Evolutionary conservation across 2,797 vertebrate genomes (phyloP).

Genomic region (Sebastes iracundus): DNA sequence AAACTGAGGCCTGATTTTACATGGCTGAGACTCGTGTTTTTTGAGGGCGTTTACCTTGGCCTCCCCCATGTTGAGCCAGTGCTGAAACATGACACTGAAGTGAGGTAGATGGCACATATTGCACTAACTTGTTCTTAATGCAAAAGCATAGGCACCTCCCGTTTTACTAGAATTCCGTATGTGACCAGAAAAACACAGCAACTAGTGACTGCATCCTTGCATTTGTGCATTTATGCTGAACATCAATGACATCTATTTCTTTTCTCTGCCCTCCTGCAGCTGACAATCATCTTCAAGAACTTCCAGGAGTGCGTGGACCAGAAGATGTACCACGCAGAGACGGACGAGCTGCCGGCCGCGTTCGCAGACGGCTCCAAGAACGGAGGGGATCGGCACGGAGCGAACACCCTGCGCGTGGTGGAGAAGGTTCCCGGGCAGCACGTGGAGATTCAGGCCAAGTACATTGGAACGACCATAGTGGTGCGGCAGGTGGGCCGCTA

Average conservation of each 20-base stretch:
- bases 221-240: neutral
- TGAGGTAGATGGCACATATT: conserved; percentile 55
- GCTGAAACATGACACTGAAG: conserved; percentile 79
- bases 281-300: conserved; percentile 99
- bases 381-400: conserved; percentile 91
- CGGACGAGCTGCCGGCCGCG: conserved; percentile 92
- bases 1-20: conserved; percentile 84
- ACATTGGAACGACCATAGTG: conserved; percentile 97
- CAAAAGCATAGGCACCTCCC: conserved; percentile 40
- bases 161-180: neutral
- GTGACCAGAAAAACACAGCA: neutral
- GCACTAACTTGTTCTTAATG: conserved; percentile 59
- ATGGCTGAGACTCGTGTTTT: conserved; percentile 81
- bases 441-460: conserved; percentile 96
- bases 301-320: conserved; percentile 98
- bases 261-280: conserved; percentile 72
- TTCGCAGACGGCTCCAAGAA: conserved; percentile 95
- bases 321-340: conserved; percentile 97
- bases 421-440: conserved; percentile 96
- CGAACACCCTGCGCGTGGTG: conserved; percentile 91
- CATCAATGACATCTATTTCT: neutral
- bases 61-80: conserved; percentile 72
- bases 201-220: neutral
- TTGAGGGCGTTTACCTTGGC: conserved; percentile 83
- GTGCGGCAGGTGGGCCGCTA: conserved; percentile 96